Percentiles rank a stretch among this genome's conserved stretches.
phyloP scores from a whole-genome alignment of 2,113 vertebrate species.

The Thunnus thynnus region DNA sequence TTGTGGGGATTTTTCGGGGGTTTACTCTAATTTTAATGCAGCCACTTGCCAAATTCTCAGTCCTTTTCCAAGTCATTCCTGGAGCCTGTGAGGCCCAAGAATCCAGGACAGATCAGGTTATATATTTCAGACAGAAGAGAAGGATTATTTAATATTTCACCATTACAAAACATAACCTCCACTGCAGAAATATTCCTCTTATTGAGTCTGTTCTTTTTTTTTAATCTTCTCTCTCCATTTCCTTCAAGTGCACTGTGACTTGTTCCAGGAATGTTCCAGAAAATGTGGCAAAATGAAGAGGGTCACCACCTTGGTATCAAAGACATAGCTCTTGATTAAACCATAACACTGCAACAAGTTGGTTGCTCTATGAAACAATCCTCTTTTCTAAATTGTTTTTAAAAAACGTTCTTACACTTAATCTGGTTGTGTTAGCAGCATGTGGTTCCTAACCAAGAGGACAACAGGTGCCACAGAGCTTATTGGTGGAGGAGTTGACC shows the following conservation, averaged over 20 bases:
- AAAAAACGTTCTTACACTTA: neutral
- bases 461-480: slow-evolving; percentile 57
- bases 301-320: neutral
- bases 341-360: neutral
- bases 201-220: neutral
- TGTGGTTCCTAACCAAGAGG: neutral
- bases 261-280: slow-evolving; percentile 19
- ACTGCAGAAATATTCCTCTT: neutral
- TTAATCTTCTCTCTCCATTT: neutral
- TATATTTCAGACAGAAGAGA: neutral
- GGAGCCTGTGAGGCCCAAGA: slow-evolving; percentile 5
- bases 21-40: slow-evolving; percentile 43
- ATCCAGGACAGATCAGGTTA: neutral
- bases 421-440: slow-evolving; percentile 21
- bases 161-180: neutral
- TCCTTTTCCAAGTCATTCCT: slow-evolving; percentile 23
- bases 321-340: neutral
- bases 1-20: neutral
- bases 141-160: slow-evolving; percentile 2
- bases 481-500: neutral
- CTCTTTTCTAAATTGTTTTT: neutral
- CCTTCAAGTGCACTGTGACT: neutral
- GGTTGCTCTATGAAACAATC: neutral
- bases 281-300: neutral
- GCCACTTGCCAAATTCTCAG: slow-evolving; percentile 30